Percentiles rank a stretch among this genome's conserved stretches.
phyloP scores from a whole-genome alignment of 2,888 invertebrate species.

The Platypus cylindrus region DNA sequence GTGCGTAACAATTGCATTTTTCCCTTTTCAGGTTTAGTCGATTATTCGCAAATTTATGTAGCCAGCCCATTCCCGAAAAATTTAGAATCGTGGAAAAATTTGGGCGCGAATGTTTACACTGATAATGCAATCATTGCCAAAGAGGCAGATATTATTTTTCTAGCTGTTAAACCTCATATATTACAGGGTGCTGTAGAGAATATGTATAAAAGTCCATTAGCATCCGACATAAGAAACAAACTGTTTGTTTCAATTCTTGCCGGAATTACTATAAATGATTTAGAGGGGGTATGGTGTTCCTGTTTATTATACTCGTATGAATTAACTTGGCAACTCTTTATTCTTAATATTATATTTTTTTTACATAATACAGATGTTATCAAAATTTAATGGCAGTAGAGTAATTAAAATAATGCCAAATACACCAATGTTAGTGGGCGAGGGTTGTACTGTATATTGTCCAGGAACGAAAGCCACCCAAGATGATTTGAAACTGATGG shows the following conservation, averaged over 20 bases:
- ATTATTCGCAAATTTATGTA: constrained; percentile 53
- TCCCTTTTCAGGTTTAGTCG: constrained; percentile 48
- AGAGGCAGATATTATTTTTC: constrained; percentile 60
- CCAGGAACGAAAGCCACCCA: constrained; percentile 41
- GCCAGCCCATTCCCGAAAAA: constrained; percentile 59
- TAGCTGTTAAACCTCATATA: constrained; percentile 80
- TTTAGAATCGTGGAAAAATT: constrained; percentile 49
- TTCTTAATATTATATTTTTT: background rate
- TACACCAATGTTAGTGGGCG: constrained; percentile 66
- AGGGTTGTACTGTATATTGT: constrained; percentile 53
- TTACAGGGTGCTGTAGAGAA: constrained; percentile 44
- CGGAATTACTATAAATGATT: constrained; percentile 51
- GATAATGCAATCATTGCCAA: constrained; percentile 53
- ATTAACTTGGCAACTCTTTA: background rate
- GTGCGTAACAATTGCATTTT: too few relatives aligned
- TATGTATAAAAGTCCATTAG: constrained; percentile 25
- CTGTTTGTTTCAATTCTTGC: constrained; percentile 74
- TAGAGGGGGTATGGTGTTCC: constrained; percentile 44
- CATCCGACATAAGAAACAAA: constrained; percentile 34
- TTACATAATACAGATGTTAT: constrained; percentile 19
- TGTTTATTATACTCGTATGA: background rate
- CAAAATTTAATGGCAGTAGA: constrained; percentile 29
- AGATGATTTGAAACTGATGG: constrained; percentile 44
- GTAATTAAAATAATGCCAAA: constrained; percentile 78
- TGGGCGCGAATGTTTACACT: constrained; percentile 47